phyloP scores from a whole-genome alignment of 2,797 vertebrate genomes.

The Todus mexicanus region DNA sequence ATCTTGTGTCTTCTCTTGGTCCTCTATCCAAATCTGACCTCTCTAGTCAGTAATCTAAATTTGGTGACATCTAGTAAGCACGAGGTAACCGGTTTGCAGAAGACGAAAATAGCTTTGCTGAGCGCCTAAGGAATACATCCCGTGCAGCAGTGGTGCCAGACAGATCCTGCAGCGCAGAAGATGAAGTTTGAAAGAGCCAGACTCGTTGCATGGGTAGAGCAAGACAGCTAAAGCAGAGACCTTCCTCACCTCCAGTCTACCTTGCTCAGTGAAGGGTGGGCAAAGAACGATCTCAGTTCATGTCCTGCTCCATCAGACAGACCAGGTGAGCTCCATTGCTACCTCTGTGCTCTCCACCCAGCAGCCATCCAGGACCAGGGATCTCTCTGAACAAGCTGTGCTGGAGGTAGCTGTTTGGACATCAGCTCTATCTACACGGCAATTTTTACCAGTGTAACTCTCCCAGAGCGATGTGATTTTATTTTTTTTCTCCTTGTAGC shows the following conservation, averaged over 20 bases:
- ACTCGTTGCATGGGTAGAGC: background rate
- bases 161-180: background rate
- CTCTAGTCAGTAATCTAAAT: background rate
- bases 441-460: background rate
- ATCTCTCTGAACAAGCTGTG: background rate
- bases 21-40: background rate
- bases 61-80: background rate
- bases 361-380: background rate
- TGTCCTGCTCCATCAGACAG: accelerated
- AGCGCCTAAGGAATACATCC: background rate
- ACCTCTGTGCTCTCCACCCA: background rate
- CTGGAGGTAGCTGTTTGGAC: background rate
- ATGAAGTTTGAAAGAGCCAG: background rate
- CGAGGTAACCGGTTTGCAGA: background rate
- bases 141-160: background rate
- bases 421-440: background rate
- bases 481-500: background rate
- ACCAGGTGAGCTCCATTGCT: background rate
- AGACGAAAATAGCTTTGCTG: background rate
- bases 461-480: background rate
- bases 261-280: background rate
- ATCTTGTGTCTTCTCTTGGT: background rate
- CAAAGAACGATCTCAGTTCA: background rate
- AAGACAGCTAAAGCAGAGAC: background rate
- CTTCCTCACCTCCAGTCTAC: background rate